A percentile compares a stretch with the other conserved stretches of the same genome.
These are phyloP conservation scores for Rhodeus uyekii DNA, from an alignment of 2,797 vertebrate species.

Conservation along the genomic window DNA sequence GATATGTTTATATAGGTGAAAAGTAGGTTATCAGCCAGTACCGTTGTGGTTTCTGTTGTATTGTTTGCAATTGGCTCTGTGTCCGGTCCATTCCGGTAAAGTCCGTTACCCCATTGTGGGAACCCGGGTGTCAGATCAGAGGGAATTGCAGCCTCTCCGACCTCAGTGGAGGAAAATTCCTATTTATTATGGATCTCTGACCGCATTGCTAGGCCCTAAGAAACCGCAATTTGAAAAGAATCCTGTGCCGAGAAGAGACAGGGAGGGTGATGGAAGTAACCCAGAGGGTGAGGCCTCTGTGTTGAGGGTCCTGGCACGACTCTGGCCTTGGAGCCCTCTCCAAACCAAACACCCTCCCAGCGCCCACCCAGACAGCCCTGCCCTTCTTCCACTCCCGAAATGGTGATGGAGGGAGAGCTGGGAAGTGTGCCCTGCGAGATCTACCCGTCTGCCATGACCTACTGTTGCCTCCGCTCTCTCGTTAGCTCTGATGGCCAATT, in stretches of 20 bases:
- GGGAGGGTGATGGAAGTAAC: slow-evolving; percentile 33
- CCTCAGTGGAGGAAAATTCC: slow-evolving; percentile 41
- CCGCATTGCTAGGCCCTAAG: slow-evolving; percentile 41
- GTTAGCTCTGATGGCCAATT: slow-evolving; percentile 27
- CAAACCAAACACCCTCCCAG: slow-evolving; percentile 57
- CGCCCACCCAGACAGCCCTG: slow-evolving; percentile 52
- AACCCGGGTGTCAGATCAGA: slow-evolving; percentile 40
- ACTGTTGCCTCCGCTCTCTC: slow-evolving; percentile 27
- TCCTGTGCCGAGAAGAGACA: slow-evolving; percentile 31
- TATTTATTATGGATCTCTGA: slow-evolving; percentile 51
- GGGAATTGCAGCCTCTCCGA: slow-evolving; percentile 35
- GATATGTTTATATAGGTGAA: slow-evolving; percentile 38
- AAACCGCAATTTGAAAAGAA: slow-evolving; percentile 45
- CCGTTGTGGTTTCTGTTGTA: slow-evolving; percentile 37
- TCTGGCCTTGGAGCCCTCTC: slow-evolving; percentile 49
- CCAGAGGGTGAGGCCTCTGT: slow-evolving; percentile 42
- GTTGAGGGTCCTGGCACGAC: slow-evolving; percentile 43
- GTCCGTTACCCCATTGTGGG: slow-evolving; percentile 33
- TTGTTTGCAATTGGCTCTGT: slow-evolving; percentile 4
- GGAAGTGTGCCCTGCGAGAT: slow-evolving; percentile 8
- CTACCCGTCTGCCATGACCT: slow-evolving; percentile 21
- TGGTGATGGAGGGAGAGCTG: slow-evolving; percentile 5
- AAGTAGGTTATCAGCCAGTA: slow-evolving; percentile 23
- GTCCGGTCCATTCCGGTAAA: slow-evolving; percentile 49
- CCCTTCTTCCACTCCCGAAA: slow-evolving; percentile 40